phyloP scores from a whole-genome alignment of 2,113 vertebrate species.

The Epinephelus moara region DNA sequence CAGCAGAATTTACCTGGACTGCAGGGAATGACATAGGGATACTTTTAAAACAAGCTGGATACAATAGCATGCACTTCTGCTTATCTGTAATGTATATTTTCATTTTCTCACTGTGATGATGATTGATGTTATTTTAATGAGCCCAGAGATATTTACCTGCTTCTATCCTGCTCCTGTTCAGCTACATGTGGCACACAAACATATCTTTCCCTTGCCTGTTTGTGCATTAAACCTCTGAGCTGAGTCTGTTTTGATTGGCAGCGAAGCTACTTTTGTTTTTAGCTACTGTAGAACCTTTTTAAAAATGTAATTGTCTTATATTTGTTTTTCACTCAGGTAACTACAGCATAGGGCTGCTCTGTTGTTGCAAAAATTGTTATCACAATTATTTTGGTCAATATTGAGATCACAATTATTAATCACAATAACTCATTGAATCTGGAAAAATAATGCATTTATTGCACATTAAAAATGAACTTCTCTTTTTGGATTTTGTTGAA shows the following conservation, averaged over 20 bases:
- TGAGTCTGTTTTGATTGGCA: background rate
- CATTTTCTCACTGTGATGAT: background rate
- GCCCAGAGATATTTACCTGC: background rate
- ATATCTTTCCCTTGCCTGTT: background rate
- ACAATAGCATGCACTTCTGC: background rate
- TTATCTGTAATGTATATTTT: background rate
- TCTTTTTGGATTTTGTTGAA: no score
- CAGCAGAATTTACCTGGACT: slow-evolving; percentile 90
- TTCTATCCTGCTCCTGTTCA: background rate
- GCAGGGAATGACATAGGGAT: slow-evolving; percentile 13
- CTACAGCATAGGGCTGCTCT: background rate
- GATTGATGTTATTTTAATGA: background rate
- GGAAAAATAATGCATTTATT: no score
- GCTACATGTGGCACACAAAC: background rate
- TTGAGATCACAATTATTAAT: no score
- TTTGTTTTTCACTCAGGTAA: background rate
- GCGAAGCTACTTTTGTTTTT: background rate
- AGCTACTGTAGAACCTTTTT: background rate
- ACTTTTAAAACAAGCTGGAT: background rate
- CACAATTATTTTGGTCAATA: no score
- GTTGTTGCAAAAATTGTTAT: no score
- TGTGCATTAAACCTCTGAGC: background rate
- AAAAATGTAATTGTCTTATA: background rate
- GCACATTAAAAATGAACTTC: no score
- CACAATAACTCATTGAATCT: no score